Conservation (phyloP, 1,140 invertebrate species). For the Sogatella furcifera region DNA sequence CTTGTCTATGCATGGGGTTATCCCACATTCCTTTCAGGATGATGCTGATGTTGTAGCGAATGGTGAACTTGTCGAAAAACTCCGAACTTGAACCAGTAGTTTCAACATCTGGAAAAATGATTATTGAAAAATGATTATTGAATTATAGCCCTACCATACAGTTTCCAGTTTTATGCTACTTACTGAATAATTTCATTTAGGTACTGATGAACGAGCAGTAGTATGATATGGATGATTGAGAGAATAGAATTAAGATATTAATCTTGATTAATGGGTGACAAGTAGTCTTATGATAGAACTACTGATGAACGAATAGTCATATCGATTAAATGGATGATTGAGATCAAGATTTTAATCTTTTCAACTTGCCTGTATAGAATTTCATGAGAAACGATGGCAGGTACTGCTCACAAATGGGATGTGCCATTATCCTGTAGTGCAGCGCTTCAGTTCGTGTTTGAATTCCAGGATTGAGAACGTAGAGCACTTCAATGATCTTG, state of each 20-base stretch:
- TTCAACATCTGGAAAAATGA: constrained; percentile 65
- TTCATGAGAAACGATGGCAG: constrained; percentile 88
- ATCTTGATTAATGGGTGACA: too few relatives aligned
- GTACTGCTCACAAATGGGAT: constrained; percentile 70
- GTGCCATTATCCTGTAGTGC: constrained; percentile 61
- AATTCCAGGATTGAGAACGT: constrained; percentile 78
- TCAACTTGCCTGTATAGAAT: constrained; percentile 69
- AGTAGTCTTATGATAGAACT: too few relatives aligned
- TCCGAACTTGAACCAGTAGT: constrained; percentile 93
- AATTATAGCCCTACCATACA: too few relatives aligned
- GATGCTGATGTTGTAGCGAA: constrained; percentile 93
- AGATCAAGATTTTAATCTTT: neutral
- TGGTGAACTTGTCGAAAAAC: constrained; percentile 99
- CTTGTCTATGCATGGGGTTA: constrained; percentile 49
- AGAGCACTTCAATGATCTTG: constrained; percentile 90
- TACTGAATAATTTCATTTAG: too few relatives aligned
- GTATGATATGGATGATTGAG: too few relatives aligned
- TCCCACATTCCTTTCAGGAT: constrained; percentile 87
- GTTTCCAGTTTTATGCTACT: too few relatives aligned
- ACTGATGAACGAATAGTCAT: too few relatives aligned
- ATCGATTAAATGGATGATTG: too few relatives aligned
- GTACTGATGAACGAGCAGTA: too few relatives aligned
- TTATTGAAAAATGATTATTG: neutral
- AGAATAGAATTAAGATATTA: too few relatives aligned
- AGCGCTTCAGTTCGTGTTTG: constrained; percentile 52